Base-by-base conservation (phyloP, 1,140 invertebrate genomes). In the Nylanderia fulva region DNA sequence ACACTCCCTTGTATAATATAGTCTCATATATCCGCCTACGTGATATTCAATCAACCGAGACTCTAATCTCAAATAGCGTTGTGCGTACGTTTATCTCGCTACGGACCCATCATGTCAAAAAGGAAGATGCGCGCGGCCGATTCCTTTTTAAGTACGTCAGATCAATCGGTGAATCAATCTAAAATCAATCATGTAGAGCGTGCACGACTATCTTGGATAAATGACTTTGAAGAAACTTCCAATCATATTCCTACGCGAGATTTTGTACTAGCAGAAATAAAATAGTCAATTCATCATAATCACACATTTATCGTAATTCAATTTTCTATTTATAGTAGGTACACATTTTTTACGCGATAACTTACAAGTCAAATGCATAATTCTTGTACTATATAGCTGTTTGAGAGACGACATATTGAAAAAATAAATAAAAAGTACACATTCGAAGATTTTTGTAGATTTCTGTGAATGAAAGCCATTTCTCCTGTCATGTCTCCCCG, bases 101-200 rank as follows among this genome's bases (percentile, higher is more conserved):
- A 64, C n/a, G 18, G 6, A 68, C 18, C 18, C 36, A n/a, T 15
- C 36, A 42, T 69, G 48, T 58, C 45, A 39, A 80, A 63, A 82
- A 82, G n/a, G 11, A 52, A 85, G 42, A 48, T 9, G 42, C 39
- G 54, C 75, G 61, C 36, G 60, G 33, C 24, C 52, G 24, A 7
- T 27, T 64, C 39, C 24, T 27, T 39, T 77, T 85, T 69, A 29
- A 61, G 24, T 58, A 60, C 76, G 13, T 48, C 61, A 21, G 1
- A 33, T 68, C 74, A 61, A 84, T 83, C 66, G 61, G 63, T 54
- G 76, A 85, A 76, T 85, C 69, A 87, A 89, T 87, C 83, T 75
- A 82, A 58, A 89, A 87, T 83, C 86, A 69, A 79, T 85, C 76
- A 82, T 45, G 84, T 69, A 36, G 63, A 48, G 61, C 60, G 72